phyloP scores from a whole-genome alignment of 2,113 vertebrate genomes.

The Dicrurus megarhynchus region DNA sequence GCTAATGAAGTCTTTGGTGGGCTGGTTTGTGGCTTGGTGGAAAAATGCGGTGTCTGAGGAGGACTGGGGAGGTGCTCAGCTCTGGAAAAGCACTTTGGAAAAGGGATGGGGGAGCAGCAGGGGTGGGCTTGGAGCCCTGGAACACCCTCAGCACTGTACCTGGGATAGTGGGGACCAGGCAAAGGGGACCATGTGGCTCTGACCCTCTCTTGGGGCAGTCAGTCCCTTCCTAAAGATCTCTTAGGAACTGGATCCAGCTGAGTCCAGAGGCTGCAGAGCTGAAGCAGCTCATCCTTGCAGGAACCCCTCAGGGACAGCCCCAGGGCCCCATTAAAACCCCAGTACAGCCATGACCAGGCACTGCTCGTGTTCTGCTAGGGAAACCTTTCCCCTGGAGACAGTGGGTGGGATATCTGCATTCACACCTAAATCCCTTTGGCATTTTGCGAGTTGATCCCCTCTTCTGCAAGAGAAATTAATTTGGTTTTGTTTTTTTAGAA shows the following conservation, averaged over 20 bases:
- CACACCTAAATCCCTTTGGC: neutral
- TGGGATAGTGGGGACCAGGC: neutral
- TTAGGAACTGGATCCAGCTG: accelerated
- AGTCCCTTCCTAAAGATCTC: neutral
- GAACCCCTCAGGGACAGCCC: accelerated
- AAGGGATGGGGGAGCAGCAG: neutral
- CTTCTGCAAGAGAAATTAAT: neutral
- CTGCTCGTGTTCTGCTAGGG: accelerated
- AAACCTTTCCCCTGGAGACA: neutral
- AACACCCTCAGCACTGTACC: neutral
- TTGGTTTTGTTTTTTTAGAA: neutral
- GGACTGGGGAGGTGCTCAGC: accelerated
- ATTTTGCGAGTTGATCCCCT: neutral
- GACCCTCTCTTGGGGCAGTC: accelerated
- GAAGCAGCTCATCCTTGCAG: neutral
- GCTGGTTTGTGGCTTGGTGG: neutral
- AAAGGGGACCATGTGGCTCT: neutral
- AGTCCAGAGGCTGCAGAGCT: neutral
- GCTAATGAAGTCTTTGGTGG: neutral
- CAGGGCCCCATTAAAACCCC: neutral
- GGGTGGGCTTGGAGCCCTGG: neutral
- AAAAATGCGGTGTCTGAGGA: neutral
- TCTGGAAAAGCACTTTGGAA: neutral
- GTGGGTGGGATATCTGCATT: neutral
- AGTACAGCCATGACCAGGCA: neutral